Base-by-base conservation (phyloP, 2,888 invertebrate species). In the Microplitis manilae region DNA sequence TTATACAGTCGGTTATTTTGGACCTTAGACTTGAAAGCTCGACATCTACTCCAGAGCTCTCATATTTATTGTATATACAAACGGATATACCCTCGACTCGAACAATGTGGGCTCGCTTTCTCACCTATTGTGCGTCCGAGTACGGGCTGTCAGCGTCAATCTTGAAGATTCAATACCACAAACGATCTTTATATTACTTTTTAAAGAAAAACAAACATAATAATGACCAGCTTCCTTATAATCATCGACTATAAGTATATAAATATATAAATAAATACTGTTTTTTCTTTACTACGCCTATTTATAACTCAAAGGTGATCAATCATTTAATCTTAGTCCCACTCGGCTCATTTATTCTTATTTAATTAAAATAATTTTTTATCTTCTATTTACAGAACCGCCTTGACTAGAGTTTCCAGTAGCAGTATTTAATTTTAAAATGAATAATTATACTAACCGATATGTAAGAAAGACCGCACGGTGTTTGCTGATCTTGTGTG, bases 401-500 rank as follows among this genome's bases (percentile, higher is more conserved):
- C 30, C 30, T 30, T 30, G 30, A 30, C 30, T 30, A 30, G 30
- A 30, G 30, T 30, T 30, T 30, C 30, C 30, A 30, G 30, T 30
- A 4, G 30, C 30, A 30, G 30, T 1, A 30, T 30, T 15, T 9
- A 20, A 20, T 20, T 67, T 38, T 9, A 65, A 5, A 65, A 17
- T 15, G 41, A 39, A n/a, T 68, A 8, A 41, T n/a, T 15, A 39
- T 80, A 85, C 93, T 92, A 89, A 95, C 95, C 94, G 90, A 93
- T 92, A 91, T 96, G 96, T 87, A 94, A 93, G 91, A 95, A 96
- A 90, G 95, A 95, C 88, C 96, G 92, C 81, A 96, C 95, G 76
- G 96, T 96, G 90, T 97, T 96, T 83, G 96, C 96, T 83, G 94
- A 94, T 86, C 94, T 93, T 81, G 95, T 94, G 86, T 93, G 91